These are phyloP conservation scores for Andrena hattorfiana DNA, from an alignment of 2,888 invertebrate genomes.

Conservation along the genomic window DNA sequence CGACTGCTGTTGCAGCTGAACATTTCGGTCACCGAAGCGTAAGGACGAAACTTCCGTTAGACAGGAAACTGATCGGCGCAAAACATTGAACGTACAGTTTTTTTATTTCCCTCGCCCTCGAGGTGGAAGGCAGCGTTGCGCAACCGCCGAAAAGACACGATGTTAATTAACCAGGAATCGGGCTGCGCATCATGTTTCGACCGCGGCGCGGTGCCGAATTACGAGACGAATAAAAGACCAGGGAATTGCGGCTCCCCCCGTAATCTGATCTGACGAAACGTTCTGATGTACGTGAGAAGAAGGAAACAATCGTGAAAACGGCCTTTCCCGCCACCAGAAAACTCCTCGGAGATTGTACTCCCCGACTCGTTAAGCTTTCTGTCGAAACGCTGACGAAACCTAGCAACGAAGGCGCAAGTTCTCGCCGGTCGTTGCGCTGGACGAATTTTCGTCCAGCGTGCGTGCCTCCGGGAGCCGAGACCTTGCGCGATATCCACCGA, in stretches of 20 bases:
- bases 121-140: not conserved
- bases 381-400: slow-evolving; percentile 59
- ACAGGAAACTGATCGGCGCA: too few relatives aligned
- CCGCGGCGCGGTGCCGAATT: slow-evolving; percentile 24
- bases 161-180: slow-evolving; percentile 29
- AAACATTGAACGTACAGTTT: too few relatives aligned
- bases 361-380: slow-evolving; percentile 48
- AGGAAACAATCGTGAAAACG: slow-evolving; percentile 64
- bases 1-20: too few relatives aligned
- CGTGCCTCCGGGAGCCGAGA: slow-evolving; percentile 19
- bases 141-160: slow-evolving; percentile 12
- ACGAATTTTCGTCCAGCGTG: not conserved
- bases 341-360: slow-evolving; percentile 46
- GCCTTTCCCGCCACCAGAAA: slow-evolving; percentile 38
- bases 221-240: not conserved
- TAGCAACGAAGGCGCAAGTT: slow-evolving; percentile 19
- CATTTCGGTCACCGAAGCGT: too few relatives aligned
- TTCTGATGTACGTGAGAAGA: slow-evolving; percentile 58
- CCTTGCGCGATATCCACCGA: slow-evolving; percentile 15
- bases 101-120: too few relatives aligned
- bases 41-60: too few relatives aligned
- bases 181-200: slow-evolving; percentile 4
- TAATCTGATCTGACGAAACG: slow-evolving; percentile 66
- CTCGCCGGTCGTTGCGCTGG: slow-evolving; percentile 2
- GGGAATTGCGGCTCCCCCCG: slow-evolving; percentile 23